Evolutionary conservation across 2,113 vertebrate species (phyloP), one percentile per base, ranked within the genome.

Genomic region (Haliaeetus leucogaster): DNA sequence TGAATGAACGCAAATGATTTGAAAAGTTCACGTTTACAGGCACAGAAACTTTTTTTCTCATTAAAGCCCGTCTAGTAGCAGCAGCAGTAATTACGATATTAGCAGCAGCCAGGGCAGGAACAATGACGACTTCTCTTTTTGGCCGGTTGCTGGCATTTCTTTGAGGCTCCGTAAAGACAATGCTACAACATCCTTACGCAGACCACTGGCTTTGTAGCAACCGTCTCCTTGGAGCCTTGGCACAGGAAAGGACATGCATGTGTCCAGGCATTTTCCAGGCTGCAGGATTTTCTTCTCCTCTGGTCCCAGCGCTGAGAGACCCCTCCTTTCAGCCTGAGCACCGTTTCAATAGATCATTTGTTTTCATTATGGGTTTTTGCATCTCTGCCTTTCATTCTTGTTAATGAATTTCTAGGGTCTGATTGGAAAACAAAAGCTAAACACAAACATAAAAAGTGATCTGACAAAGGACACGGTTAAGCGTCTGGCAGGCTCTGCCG

Each of bases 371-470:
- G 81, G 84, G 85, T 80, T 97, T 97, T 98, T 97, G 96, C 96
- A 97, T 93, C 91, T 97, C 93, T 86, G 92, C 95, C 94, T 98
- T 97, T 97, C 96, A 87, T 98, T 79, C 97, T 90, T 53, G 80
- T 97, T 98, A 97, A 97, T 98, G 97, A 97, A 98, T 98, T 98
- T 98, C 97, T 95, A 98, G 96, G 96, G 96, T 97, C 93, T 97
- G 96, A 97, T 97, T 94, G 90, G 95, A 95, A 97, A 97, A 97
- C 95, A 98, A 98, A 97, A 97, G 97, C 59, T 81, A 89, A 97
- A 95, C 13, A 76, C 91, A 94, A 84, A 70, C 56, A 58, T 62
- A 14, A 77, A 96, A 89, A 93, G 92, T 63, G 58, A 92, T 79
- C 66, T 95, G 92, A 97, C 97, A 97, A 96, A 98, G 97, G 95